phyloP scores from a whole-genome alignment of 2,113 vertebrate genomes.

The Xenopus tropicalis region DNA sequence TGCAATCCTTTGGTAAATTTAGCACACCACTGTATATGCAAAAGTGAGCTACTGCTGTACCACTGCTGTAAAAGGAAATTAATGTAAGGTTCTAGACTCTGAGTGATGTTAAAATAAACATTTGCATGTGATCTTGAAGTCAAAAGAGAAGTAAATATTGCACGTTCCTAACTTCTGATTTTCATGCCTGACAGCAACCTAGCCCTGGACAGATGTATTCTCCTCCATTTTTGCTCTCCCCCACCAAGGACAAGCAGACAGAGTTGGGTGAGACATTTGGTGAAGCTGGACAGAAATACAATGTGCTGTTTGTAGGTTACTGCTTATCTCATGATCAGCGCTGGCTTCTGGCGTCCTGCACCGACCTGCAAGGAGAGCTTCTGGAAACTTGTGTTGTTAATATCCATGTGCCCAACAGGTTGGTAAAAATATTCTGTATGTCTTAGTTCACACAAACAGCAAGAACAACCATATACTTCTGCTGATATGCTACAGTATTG shows the following conservation, averaged over 20 bases:
- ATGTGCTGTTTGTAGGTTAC: slow-evolving; percentile 92
- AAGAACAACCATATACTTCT: too few relatives aligned
- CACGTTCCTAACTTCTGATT: too few relatives aligned
- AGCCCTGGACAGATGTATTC: slow-evolving; percentile 85
- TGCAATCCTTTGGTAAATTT: too few relatives aligned
- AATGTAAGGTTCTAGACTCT: too few relatives aligned
- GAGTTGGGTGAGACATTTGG: slow-evolving; percentile 86
- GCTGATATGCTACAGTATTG: too few relatives aligned
- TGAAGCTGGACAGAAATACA: slow-evolving; percentile 85
- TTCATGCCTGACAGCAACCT: slow-evolving; percentile 71
- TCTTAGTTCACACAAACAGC: too few relatives aligned
- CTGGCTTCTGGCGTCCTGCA: slow-evolving; percentile 95
- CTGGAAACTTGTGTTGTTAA: slow-evolving; percentile 92
- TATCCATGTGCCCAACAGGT: slow-evolving; percentile 93
- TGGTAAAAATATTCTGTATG: slow-evolving; percentile 12
- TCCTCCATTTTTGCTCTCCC: slow-evolving; percentile 87
- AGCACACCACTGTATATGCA: too few relatives aligned
- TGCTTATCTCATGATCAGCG: slow-evolving; percentile 96
- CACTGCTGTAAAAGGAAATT: too few relatives aligned
- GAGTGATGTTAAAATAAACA: too few relatives aligned
- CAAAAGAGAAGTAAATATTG: too few relatives aligned
- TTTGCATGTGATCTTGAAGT: too few relatives aligned
- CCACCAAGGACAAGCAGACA: slow-evolving; percentile 84
- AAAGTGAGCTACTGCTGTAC: too few relatives aligned
- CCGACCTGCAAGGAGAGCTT: slow-evolving; percentile 91